phyloP scores from a whole-genome alignment of 1,140 invertebrate genomes.

The Melitaea cinxia region DNA sequence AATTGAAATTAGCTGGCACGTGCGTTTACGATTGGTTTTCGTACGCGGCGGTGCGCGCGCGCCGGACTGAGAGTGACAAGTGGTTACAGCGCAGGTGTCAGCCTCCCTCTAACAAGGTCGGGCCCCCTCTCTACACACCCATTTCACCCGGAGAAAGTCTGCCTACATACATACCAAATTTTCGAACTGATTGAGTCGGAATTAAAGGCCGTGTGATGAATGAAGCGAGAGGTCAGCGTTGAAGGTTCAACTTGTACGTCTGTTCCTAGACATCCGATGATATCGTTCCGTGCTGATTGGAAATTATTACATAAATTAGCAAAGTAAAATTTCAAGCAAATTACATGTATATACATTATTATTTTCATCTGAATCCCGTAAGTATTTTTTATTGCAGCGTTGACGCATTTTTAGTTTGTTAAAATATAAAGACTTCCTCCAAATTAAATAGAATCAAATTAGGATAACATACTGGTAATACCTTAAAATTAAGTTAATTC shows the following conservation, averaged over 20 bases:
- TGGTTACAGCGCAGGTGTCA: constrained; percentile 73
- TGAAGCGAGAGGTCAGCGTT: constrained; percentile 59
- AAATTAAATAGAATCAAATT: too few species aligned
- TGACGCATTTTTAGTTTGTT: neutral
- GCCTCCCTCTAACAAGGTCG: constrained; percentile 79
- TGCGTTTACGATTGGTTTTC: constrained; percentile 49
- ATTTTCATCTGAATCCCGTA: neutral
- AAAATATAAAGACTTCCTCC: too few species aligned
- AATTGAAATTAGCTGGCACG: constrained; percentile 48
- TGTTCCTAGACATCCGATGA: constrained; percentile 14
- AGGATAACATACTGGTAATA: too few species aligned
- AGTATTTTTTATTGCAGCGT: neutral
- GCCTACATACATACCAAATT: constrained; percentile 81
- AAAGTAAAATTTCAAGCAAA: neutral
- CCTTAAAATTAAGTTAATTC: too few species aligned
- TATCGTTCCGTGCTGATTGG: constrained; percentile 6
- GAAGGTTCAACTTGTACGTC: constrained; percentile 38
- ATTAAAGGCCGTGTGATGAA: constrained; percentile 70
- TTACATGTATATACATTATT: neutral
- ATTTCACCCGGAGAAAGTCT: constrained; percentile 80
- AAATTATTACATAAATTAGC: constrained; percentile 3
- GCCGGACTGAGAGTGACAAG: constrained; percentile 67
- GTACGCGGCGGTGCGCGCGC: constrained; percentile 67
- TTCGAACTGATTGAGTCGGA: constrained; percentile 75
- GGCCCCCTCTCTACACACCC: constrained; percentile 61